Base-by-base conservation (phyloP, 2,888 invertebrate genomes). In the Saturnia japonica region DNA sequence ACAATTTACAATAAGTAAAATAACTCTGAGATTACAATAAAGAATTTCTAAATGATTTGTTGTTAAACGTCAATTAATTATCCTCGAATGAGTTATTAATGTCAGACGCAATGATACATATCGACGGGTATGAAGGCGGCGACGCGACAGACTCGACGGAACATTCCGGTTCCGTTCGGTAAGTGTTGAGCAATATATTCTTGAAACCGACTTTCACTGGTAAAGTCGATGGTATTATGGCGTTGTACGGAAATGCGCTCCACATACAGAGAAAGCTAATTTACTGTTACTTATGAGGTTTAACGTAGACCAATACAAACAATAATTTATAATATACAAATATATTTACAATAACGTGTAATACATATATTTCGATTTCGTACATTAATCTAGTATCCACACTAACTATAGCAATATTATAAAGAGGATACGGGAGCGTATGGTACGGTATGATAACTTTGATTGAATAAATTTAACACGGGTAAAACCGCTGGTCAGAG, bases 251-350 rank as follows among this genome's bases (percentile, higher is more conserved):
- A 89, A 88, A 82, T 84, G 76, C 80, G 85, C 78, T 87, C 87
- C 85, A 86, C 87, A 88, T 90, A 79, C 85, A 84, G 89, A 86
- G 91, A 91, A 90, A 91, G 90, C 84, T 79, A 75, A 74, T 67
- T 66, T 70, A 74, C 51, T 34, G 54, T 70, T 51, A 64, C 51
- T 22, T 70, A 66, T 42, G 19, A 54, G 54, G 34, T 8, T 54
- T 25, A 51, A 51, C 40, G 51, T 66, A 28, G 28, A 60, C 57
- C 25, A 25, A 25, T 60, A 60, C 25, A 4, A 12, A 60, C 6
- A 60, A 28, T 28, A 60, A 60, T 60, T 12, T 60, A 28, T 60
- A 28, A 60, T 28, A 28, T 51, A 28, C n/a, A 28, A 3, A 54
- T 22, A 54, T 54, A n/a, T 4, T 54, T 47, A 47, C 19, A 43